Percentiles rank a stretch among this genome's conserved stretches.
phyloP scores from a whole-genome alignment of 1,140 invertebrate genomes.

The Ips nitidus region DNA sequence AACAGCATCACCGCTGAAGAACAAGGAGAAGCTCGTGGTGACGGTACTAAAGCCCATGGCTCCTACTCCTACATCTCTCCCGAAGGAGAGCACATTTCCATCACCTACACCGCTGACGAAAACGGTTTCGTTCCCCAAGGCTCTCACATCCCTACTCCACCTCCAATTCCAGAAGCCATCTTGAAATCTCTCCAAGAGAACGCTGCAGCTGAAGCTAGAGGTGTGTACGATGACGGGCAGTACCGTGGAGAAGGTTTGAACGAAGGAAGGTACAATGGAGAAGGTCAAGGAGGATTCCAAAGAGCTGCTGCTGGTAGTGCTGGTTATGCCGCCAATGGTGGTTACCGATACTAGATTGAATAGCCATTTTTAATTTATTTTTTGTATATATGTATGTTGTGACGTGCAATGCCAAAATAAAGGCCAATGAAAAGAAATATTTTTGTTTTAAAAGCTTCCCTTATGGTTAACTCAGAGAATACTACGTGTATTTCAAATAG shows the following conservation, averaged over 20 bases:
- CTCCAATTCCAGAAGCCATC: slow-evolving; percentile 56
- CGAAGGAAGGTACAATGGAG: slow-evolving; percentile 23
- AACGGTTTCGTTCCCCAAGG: slow-evolving; percentile 59
- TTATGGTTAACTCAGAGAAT: too few species aligned
- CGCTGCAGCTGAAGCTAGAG: slow-evolving; percentile 43
- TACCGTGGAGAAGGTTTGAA: slow-evolving; percentile 35
- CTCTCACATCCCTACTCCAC: slow-evolving; percentile 55
- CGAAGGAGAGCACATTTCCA: slow-evolving; percentile 57
- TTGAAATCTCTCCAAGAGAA: slow-evolving; percentile 55
- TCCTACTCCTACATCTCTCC: slow-evolving; percentile 59
- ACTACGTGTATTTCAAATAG: too few species aligned
- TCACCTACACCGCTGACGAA: slow-evolving; percentile 61
- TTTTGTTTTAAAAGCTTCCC: too few species aligned
- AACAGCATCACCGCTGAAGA: slow-evolving; percentile 62
- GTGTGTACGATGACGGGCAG: slow-evolving; percentile 41
- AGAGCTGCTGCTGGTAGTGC: not conserved
- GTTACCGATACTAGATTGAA: not conserved
- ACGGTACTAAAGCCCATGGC: slow-evolving; percentile 52
- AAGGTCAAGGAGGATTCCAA: slow-evolving; percentile 6
- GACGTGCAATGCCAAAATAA: slow-evolving; percentile 15
- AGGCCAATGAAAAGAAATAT: not conserved
- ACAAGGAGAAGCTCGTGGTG: slow-evolving; percentile 52
- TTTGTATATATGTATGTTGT: not conserved
- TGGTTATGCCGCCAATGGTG: slow-evolving; percentile 16
- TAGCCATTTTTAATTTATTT: slow-evolving; percentile 3